These are phyloP conservation scores for Monodelphis domestica DNA, from an alignment of 2,797 vertebrate genomes.

Conservation along the genomic window DNA sequence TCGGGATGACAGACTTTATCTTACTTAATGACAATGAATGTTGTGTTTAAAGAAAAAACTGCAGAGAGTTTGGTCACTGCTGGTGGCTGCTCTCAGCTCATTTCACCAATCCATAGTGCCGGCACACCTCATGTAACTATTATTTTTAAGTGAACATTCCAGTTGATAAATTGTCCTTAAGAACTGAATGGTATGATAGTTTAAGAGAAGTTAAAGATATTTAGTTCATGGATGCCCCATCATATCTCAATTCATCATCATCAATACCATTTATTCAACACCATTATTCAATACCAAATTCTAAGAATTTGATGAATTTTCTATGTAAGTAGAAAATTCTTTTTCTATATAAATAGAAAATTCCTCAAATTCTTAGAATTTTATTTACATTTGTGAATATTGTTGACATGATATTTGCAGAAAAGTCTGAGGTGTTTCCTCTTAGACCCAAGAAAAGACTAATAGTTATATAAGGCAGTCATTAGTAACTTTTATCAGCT, in stretches of 20 bases:
- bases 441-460: neutral
- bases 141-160: neutral
- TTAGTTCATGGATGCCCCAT: neutral
- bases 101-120: neutral
- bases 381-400: neutral
- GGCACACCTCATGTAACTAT: neutral
- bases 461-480: neutral
- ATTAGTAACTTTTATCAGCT: neutral
- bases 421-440: neutral
- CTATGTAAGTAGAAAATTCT: too few species aligned
- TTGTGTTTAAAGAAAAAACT: constrained; percentile 6
- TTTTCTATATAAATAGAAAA: too few species aligned
- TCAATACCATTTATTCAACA: neutral
- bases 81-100: neutral
- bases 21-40: neutral
- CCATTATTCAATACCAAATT: too few species aligned
- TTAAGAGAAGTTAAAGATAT: neutral
- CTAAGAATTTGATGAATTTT: too few species aligned
- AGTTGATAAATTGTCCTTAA: neutral
- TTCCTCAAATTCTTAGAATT: neutral
- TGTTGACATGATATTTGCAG: neutral
- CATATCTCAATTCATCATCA: neutral
- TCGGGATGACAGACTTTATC: neutral
- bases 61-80: neutral
- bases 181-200: neutral